These are phyloP conservation scores for Taeniopygia guttata DNA, from an alignment of 2,797 vertebrate genomes.

Conservation along the genomic window DNA sequence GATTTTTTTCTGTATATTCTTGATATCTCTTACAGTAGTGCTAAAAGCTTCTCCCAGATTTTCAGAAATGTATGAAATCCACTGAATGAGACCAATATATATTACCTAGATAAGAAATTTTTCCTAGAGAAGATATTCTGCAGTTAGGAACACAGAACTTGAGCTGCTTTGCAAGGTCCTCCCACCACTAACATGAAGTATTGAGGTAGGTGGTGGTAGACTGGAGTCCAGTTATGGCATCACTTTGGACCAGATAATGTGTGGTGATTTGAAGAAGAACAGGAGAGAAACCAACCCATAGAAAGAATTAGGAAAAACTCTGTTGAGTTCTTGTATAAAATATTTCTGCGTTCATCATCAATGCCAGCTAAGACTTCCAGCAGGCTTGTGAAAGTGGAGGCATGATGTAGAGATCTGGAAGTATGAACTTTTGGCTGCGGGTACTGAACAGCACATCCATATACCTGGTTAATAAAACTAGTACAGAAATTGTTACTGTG, in stretches of 20 bases:
- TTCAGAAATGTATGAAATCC: not conserved
- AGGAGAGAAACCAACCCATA: not conserved
- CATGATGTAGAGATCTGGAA: not conserved
- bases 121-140: not conserved
- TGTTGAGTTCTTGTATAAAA: not conserved
- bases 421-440: fast-evolving
- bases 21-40: not conserved
- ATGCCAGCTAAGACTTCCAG: not conserved
- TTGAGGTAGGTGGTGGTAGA: not conserved
- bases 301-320: not conserved
- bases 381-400: not conserved
- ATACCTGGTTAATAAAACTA: not conserved
- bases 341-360: not conserved
- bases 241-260: fast-evolving
- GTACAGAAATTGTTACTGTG: not conserved
- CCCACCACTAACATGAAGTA: fast-evolving
- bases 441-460: fast-evolving
- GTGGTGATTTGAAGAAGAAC: not conserved
- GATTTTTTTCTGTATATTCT: not conserved
- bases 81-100: fast-evolving
- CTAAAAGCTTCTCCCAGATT: not conserved
- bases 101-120: not conserved
- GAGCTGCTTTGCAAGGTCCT: not conserved
- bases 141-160: not conserved
- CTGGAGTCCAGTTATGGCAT: not conserved